Conservation (phyloP, 2,888 invertebrate genomes). For the Danaus chrysippus region DNA sequence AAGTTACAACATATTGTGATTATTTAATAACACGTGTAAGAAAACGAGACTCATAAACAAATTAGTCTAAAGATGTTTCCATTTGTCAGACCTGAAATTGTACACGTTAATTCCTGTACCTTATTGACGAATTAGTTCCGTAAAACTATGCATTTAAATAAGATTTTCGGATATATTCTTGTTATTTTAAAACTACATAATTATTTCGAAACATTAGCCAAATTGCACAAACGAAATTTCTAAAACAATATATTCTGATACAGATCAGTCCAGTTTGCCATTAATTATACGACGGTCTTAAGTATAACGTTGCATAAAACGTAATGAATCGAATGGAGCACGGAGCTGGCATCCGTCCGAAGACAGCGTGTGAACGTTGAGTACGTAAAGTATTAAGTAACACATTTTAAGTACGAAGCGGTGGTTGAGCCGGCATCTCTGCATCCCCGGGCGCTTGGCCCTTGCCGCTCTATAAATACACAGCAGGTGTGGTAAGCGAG, state of each 20-base stretch:
- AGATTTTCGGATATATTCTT: no score
- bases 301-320: no score
- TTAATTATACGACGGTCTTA: no score
- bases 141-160: no score
- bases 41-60: background rate
- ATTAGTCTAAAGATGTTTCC: background rate
- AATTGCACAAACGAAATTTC: no score
- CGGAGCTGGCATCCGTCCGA: background rate
- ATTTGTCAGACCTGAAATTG: background rate
- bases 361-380: background rate
- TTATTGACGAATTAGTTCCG: no score
- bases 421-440: slow-evolving; percentile 60
- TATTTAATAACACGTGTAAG: slow-evolving; percentile 1
- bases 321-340: background rate
- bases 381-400: background rate
- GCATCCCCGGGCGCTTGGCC: slow-evolving; percentile 69
- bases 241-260: no score
- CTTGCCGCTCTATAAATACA: slow-evolving; percentile 75
- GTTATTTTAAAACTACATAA: no score
- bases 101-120: no score
- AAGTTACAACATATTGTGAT: slow-evolving; percentile 36
- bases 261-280: no score
- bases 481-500: slow-evolving; percentile 72
- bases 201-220: no score
- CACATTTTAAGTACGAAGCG: background rate